Evolutionary conservation across 2,888 invertebrate species (phyloP).

Genomic region (Hypsopygia costalis): DNA sequence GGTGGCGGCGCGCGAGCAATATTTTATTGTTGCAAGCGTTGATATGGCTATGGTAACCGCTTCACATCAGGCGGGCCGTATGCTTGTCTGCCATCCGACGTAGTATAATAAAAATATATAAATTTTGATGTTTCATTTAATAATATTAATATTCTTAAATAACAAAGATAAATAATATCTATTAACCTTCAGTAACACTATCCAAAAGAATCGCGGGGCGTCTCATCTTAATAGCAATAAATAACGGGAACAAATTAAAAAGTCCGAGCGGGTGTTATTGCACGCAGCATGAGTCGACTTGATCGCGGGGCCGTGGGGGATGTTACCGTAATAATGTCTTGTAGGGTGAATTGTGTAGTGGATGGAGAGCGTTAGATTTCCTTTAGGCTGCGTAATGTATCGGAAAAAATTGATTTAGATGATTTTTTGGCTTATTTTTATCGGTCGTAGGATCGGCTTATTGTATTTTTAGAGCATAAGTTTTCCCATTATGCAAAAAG

Average conservation of each 20-base stretch:
- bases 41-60: too few relatives aligned
- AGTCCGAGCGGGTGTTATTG: conserved; percentile 29
- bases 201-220: conserved; percentile 14
- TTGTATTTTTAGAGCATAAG: background rate
- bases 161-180: too few relatives aligned
- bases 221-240: conserved; percentile 38
- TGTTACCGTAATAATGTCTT: background rate
- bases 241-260: conserved; percentile 67
- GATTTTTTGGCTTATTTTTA: background rate
- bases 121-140: too few relatives aligned
- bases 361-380: conserved; percentile 5
- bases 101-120: too few relatives aligned
- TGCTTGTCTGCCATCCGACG: too few relatives aligned
- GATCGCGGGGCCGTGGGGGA: background rate
- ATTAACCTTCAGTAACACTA: too few relatives aligned
- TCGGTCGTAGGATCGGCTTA: background rate
- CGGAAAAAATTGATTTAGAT: background rate
- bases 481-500: too few relatives aligned
- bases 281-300: conserved; percentile 15
- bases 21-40: too few relatives aligned
- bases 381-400: background rate
- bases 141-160: too few relatives aligned
- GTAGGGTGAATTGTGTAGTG: background rate
- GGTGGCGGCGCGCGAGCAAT: too few relatives aligned
- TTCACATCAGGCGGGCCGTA: too few relatives aligned